These are phyloP conservation scores for Daphoenositta chrysoptera DNA, from an alignment of 2,113 vertebrate genomes.

Conservation along the genomic window DNA sequence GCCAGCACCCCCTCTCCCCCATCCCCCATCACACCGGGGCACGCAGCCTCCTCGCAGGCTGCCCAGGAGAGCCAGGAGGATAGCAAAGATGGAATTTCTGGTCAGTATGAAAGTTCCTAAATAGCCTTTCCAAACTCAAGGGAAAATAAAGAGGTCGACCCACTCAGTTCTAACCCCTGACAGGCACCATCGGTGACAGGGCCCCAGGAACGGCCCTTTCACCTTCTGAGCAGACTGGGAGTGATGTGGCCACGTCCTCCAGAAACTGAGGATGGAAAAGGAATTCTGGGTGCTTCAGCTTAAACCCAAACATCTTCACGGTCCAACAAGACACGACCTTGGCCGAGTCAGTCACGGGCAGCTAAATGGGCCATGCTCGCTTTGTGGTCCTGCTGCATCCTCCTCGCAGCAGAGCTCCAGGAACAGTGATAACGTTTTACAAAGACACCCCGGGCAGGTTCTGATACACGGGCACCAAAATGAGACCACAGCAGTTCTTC, in stretches of 20 bases:
- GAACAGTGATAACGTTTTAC: neutral
- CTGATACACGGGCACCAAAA: neutral
- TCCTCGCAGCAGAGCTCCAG: neutral
- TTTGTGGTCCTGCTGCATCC: neutral
- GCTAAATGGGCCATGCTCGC: neutral
- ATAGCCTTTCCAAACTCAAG: no score
- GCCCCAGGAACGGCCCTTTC: neutral
- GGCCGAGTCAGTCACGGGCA: neutral
- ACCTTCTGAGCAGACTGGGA: neutral
- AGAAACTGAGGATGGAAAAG: neutral
- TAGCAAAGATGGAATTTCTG: no score
- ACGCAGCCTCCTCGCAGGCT: no score
- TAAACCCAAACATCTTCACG: neutral
- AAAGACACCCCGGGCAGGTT: neutral
- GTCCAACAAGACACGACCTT: neutral
- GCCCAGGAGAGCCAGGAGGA: no score
- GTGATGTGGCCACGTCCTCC: neutral
- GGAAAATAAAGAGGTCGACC: no score
- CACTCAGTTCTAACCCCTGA: no score
- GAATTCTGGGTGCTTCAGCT: neutral
- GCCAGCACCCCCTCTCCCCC: no score
- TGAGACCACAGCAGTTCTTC: neutral
- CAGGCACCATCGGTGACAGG: neutral
- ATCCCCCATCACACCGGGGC: no score
- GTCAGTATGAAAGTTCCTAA: no score